Evolutionary conservation across 1,140 invertebrate species (phyloP).

Genomic region (Drosophila navojoa): DNA sequence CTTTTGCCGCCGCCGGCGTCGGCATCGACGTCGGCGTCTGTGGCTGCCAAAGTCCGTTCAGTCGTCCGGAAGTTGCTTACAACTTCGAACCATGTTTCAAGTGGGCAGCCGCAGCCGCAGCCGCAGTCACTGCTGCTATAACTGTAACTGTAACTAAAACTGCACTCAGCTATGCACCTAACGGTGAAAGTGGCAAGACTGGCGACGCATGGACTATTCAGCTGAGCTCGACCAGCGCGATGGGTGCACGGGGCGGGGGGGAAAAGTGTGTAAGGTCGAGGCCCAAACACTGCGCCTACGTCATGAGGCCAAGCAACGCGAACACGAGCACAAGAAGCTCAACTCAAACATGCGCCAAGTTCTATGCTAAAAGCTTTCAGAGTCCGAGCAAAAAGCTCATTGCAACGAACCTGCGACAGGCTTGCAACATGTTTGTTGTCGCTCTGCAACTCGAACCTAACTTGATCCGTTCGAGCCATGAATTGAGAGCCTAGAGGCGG

Average conservation of each 20-base stretch:
- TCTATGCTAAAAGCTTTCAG: conserved; percentile 27
- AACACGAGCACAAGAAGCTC: neutral
- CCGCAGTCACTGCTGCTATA: neutral
- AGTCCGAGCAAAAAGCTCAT: conserved; percentile 10
- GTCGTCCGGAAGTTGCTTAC: conserved; percentile 43
- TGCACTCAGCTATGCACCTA: conserved; percentile 9
- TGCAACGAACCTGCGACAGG: conserved; percentile 37
- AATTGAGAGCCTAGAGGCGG: no score
- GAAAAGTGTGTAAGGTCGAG: conserved; percentile 5
- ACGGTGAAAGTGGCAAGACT: neutral
- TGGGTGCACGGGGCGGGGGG: neutral
- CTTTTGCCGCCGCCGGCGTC: conserved; percentile 27
- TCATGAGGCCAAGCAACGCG: neutral
- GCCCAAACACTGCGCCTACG: neutral
- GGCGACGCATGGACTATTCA: neutral
- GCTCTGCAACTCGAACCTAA: neutral
- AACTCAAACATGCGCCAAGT: conserved; percentile 16
- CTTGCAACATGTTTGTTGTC: conserved; percentile 25
- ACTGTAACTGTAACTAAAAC: conserved; percentile 27
- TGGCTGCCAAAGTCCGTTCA: conserved; percentile 30
- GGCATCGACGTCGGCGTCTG: conserved; percentile 7
- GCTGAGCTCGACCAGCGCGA: no score
- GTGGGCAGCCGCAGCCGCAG: conserved; percentile 3
- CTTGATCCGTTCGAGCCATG: no score
- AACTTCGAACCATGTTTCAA: conserved; percentile 35